Evolutionary conservation across 2,113 vertebrate genomes (phyloP).

Genomic region (Prinia subflava): DNA sequence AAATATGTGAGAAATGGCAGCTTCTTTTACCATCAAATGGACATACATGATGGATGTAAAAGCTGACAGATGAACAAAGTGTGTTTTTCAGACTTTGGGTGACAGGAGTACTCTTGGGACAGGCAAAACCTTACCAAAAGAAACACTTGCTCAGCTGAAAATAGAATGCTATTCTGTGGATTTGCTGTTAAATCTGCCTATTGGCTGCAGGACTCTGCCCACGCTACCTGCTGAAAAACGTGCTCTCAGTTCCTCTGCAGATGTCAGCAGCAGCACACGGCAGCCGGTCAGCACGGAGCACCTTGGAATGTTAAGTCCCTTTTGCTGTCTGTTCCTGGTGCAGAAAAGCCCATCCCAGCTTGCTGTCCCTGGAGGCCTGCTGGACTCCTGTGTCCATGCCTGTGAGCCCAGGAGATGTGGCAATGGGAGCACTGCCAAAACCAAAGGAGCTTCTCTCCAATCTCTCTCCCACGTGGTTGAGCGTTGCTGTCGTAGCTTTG

Average conservation of each 20-base stretch:
- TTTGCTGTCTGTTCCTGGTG: not conserved
- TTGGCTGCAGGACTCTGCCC: not conserved
- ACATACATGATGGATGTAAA: not conserved
- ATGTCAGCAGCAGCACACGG: not conserved
- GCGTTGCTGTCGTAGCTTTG: rapidly evolving
- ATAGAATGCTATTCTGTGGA: not conserved
- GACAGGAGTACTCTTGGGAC: not conserved
- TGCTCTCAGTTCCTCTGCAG: not conserved
- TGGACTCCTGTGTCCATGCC: not conserved
- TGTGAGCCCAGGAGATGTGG: not conserved
- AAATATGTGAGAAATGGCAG: not conserved
- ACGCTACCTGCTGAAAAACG: rapidly evolving
- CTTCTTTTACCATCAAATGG: not conserved
- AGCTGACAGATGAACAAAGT: not conserved
- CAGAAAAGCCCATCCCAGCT: not conserved
- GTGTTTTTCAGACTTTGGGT: not conserved
- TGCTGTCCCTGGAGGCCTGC: not conserved
- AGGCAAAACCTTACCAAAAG: not conserved
- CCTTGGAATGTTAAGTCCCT: not conserved
- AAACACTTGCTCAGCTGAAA: not conserved
- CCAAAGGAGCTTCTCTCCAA: not conserved
- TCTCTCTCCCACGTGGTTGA: rapidly evolving
- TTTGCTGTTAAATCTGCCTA: not conserved
- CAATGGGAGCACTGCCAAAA: not conserved
- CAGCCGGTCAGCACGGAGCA: not conserved